These are phyloP conservation scores for Amphilophus citrinellus DNA, from an alignment of 2,113 vertebrate species.

Conservation along the genomic window DNA sequence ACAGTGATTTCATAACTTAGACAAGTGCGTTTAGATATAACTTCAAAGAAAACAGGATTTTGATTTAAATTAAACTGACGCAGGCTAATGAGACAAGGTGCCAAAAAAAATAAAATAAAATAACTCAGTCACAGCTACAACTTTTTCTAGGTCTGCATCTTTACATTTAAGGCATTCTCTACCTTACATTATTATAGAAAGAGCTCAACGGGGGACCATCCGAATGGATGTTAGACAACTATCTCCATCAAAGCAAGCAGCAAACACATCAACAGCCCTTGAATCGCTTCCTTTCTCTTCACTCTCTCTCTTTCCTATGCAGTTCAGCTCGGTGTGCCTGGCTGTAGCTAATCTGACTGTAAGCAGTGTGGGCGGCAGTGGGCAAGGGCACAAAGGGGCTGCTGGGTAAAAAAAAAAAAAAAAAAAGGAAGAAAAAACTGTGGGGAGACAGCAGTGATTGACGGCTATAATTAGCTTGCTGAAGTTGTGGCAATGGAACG, in stretches of 20 bases:
- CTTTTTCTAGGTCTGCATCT: neutral
- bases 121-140: neutral
- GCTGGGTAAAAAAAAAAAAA: slow-evolving; percentile 36
- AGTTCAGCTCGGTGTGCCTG: slow-evolving; percentile 37
- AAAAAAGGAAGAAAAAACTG: neutral
- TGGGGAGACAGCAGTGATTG: slow-evolving; percentile 70
- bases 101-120: too few relatives aligned
- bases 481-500: slow-evolving; percentile 62
- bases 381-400: slow-evolving; percentile 68
- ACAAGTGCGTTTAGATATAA: neutral
- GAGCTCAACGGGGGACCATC: slow-evolving; percentile 20
- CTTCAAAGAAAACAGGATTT: neutral
- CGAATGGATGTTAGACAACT: slow-evolving; percentile 3
- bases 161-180: neutral
- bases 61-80: neutral
- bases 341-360: slow-evolving; percentile 63
- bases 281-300: slow-evolving; percentile 28
- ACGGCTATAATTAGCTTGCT: slow-evolving; percentile 76
- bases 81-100: neutral
- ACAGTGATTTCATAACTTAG: neutral
- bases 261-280: slow-evolving; percentile 31
- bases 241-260: slow-evolving; percentile 34
- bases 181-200: slow-evolving; percentile 6
- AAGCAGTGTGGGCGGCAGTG: slow-evolving; percentile 63
- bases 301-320: slow-evolving; percentile 36